Conservation (phyloP, 2,797 vertebrate genomes). For the Todus mexicanus region DNA sequence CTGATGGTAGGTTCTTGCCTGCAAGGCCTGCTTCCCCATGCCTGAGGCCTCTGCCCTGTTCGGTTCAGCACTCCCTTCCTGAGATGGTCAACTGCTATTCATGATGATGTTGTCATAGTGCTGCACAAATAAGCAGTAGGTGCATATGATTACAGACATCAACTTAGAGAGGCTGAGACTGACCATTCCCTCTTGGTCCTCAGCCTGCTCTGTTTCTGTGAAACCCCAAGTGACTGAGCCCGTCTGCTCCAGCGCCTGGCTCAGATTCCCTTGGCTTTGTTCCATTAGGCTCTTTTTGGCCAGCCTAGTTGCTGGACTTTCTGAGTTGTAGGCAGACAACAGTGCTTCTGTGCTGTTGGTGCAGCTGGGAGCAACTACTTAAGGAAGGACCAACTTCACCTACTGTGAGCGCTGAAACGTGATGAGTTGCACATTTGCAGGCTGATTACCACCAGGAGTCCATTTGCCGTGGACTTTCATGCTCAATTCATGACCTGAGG, state of each 20-base stretch:
- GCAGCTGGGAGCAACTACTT: not conserved
- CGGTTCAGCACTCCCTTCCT: not conserved
- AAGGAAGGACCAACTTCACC: not conserved
- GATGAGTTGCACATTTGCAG: rapidly evolving
- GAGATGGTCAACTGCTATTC: not conserved
- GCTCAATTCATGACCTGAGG: not conserved
- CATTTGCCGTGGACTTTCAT: not conserved
- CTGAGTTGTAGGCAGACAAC: not conserved
- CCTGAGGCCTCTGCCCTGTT: not conserved
- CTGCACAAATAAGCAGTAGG: not conserved
- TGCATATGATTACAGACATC: not conserved
- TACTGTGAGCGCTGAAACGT: not conserved
- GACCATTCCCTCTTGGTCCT: not conserved
- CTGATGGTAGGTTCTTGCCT: not conserved
- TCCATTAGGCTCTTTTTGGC: not conserved
- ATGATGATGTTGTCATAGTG: not conserved
- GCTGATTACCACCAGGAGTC: not conserved
- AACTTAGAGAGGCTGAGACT: not conserved
- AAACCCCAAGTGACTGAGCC: not conserved
- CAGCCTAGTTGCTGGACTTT: not conserved
- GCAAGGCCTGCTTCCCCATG: not conserved
- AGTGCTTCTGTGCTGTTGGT: not conserved
- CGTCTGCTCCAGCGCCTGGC: not conserved
- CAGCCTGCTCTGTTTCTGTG: not conserved
- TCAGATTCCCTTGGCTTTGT: not conserved